Percentiles rank a stretch among this genome's conserved stretches.
phyloP scores from a whole-genome alignment of 1,140 invertebrate species.

The Neuroterus valhalla region DNA sequence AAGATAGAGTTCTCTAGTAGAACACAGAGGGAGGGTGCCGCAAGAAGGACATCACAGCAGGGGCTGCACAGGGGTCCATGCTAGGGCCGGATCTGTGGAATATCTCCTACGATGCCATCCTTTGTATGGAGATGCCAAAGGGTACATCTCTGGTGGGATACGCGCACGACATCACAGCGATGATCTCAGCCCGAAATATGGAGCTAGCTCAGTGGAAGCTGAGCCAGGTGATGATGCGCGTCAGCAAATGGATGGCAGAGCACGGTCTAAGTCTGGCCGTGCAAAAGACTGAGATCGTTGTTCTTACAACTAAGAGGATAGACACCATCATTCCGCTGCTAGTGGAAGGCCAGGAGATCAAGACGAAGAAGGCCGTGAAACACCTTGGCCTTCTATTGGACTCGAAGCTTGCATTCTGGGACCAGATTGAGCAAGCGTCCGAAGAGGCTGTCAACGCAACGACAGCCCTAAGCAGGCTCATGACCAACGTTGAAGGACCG shows the following conservation, averaged over 20 bases:
- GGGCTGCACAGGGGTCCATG: not conserved
- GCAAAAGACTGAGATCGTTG: constrained; percentile 1
- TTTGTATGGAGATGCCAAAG: constrained; percentile 22
- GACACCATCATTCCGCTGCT: not conserved
- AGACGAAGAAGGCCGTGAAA: constrained; percentile 36
- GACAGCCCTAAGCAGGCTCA: no score
- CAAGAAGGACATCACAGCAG: not conserved
- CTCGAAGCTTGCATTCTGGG: constrained; percentile 35
- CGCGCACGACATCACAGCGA: constrained; percentile 38
- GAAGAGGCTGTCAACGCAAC: no score
- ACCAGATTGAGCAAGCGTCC: constrained; percentile 43
- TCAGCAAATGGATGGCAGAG: not conserved
- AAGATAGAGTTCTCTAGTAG: constrained; percentile 4
- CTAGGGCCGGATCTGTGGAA: constrained; percentile 26
- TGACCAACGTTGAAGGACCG: no score
- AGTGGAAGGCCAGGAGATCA: constrained; percentile 22
- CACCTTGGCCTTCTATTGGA: constrained; percentile 50
- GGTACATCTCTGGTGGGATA: constrained; percentile 25
- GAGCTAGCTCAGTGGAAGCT: constrained; percentile 7
- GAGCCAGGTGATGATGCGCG: constrained; percentile 4
- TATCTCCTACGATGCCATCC: constrained; percentile 31
- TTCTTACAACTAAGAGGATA: constrained; percentile 10
- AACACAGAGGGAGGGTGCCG: not conserved
- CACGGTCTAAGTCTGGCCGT: not conserved
- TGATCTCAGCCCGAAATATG: not conserved